phyloP scores from a whole-genome alignment of 1,140 invertebrate genomes.

The Drosophila baimaii region DNA sequence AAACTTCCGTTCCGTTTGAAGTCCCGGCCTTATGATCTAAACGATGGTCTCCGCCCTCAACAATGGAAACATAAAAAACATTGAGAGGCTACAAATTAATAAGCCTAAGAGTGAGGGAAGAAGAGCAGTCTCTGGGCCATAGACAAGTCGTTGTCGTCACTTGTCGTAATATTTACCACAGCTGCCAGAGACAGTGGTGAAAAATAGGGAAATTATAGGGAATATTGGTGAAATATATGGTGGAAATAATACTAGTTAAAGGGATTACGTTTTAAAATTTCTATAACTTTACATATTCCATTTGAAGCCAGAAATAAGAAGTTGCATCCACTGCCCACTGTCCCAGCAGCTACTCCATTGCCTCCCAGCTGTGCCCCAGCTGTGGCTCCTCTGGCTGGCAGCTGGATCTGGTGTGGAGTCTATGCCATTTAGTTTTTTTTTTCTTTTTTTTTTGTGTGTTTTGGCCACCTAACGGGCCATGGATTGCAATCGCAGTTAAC shows the following conservation, averaged over 20 bases:
- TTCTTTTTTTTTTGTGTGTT: slow-evolving; percentile 37
- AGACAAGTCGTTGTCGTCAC: slow-evolving; percentile 14
- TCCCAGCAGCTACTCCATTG: slow-evolving; percentile 1
- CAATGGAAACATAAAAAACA: slow-evolving; percentile 73
- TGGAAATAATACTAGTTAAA: neutral
- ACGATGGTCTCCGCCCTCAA: slow-evolving; percentile 39
- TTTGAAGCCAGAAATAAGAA: too few relatives aligned
- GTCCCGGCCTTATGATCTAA: slow-evolving; percentile 55
- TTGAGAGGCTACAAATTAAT: slow-evolving; percentile 58
- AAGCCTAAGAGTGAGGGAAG: slow-evolving; percentile 31
- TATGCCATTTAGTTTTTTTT: slow-evolving; percentile 5
- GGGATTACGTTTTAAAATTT: neutral
- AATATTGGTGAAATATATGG: neutral
- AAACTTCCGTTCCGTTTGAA: slow-evolving; percentile 14
- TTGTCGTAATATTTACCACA: slow-evolving; percentile 59
- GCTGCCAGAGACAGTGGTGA: neutral
- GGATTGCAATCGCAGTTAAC: slow-evolving; percentile 34
- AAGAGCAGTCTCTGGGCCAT: slow-evolving; percentile 19
- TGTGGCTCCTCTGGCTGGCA: slow-evolving; percentile 7
- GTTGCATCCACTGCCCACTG: too few relatives aligned
- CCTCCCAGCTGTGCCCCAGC: neutral
- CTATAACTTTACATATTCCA: too few relatives aligned
- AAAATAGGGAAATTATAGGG: accelerated
- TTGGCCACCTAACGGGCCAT: slow-evolving; percentile 67
- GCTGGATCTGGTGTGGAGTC: slow-evolving; percentile 30